Evolutionary conservation across 2,797 vertebrate genomes (phyloP), one percentile per base, ranked within the genome.

Genomic region (Melanotaenia parkinsoni): DNA sequence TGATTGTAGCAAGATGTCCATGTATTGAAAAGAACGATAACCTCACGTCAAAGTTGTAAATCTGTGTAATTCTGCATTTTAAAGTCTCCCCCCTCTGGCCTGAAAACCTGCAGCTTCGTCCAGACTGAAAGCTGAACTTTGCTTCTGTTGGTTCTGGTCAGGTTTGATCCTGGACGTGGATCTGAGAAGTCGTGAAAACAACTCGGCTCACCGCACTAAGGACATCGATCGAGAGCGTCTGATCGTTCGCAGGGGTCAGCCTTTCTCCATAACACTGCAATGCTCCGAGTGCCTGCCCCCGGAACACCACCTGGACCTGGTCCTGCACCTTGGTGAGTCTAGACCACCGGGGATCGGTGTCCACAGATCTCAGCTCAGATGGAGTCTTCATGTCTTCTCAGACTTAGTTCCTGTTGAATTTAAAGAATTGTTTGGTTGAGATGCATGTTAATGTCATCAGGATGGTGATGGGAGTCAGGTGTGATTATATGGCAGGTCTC

Each of bases 221-320:
- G 95, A 95, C 72, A 93, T 95, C 1, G 93, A 93, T 53, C 43
- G 28, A 8, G 72, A 92, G 64, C 89, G 91, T 9, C 74, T 96
- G 84, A 88, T 96, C 14, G 92, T 95, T 2, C 94, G 95, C 59
- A 84, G 95, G 67, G 94, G 94, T 56, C 95, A 95, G 16, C 79
- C 91, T 1, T 95, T 95, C 86, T 87, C 84, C 66, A 75, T 96
- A 9, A 70, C 84, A 0, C 10, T 95, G 74, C 91, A 90, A 67
- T 81, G 74, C 61, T 58, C 76, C 0, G 67, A 82, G 7, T 53
- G 85, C 53, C 72, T 76, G 50, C 57, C 78, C 20, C 73, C 77
- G 0, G 33, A 78, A 20, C 84, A 91, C 63, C 69, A 85, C n/a
- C 77, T 96, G 32, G 88, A 90, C 3, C 72, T 95, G 71, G 58